These are phyloP conservation scores for Spodoptera frugiperda DNA, from an alignment of 1,140 invertebrate genomes.

Conservation along the genomic window DNA sequence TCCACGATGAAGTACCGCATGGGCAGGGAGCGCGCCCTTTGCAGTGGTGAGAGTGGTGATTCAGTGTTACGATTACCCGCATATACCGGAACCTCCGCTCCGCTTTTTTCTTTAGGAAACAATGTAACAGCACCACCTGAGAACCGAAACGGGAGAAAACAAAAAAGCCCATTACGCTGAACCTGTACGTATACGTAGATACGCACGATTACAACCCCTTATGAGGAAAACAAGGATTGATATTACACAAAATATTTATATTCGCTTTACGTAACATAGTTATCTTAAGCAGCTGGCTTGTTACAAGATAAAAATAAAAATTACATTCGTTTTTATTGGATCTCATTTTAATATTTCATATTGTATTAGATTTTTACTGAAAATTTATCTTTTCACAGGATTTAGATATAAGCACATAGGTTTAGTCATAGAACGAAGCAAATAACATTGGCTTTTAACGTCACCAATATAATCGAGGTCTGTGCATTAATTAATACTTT, in stretches of 20 bases:
- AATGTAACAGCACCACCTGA: slow-evolving; percentile 57
- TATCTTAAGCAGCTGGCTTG: slow-evolving; percentile 21
- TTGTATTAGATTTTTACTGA: too few species aligned
- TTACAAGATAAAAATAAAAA: neutral
- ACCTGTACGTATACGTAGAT: slow-evolving; percentile 21
- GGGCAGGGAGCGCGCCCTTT: slow-evolving; percentile 64
- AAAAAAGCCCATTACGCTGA: slow-evolving; percentile 57
- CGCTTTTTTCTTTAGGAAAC: slow-evolving; percentile 54
- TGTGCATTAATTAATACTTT: too few species aligned
- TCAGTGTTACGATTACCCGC: slow-evolving; percentile 62
- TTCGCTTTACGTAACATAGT: slow-evolving; percentile 40
- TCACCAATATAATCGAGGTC: too few species aligned
- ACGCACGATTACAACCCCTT: slow-evolving; percentile 44
- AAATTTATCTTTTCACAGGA: too few species aligned
- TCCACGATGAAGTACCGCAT: slow-evolving; percentile 69
- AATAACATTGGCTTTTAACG: too few species aligned
- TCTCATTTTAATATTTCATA: too few species aligned
- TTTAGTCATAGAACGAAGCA: too few species aligned
- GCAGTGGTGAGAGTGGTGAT: slow-evolving; percentile 58
- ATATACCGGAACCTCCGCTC: slow-evolving; percentile 45
- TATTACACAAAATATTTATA: slow-evolving; percentile 43
- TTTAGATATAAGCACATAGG: too few species aligned
- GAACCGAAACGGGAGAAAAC: slow-evolving; percentile 54
- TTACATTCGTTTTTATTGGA: too few species aligned
- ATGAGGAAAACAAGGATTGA: slow-evolving; percentile 48